Evolutionary conservation across 2,113 vertebrate species (phyloP).

Genomic region (Osmerus mordax): DNA sequence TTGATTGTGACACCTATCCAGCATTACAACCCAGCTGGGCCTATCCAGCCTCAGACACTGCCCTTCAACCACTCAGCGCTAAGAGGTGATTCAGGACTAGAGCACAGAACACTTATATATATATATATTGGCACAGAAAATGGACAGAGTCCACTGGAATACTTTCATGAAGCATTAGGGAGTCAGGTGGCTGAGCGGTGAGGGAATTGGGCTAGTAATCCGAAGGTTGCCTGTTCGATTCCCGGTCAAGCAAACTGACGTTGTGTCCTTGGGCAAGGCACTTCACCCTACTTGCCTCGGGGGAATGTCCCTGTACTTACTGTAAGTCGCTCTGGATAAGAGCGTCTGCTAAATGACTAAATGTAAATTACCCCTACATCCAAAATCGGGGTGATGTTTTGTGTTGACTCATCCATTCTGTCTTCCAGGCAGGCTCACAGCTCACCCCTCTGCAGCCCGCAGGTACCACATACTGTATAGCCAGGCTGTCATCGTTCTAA

Average conservation of each 20-base stretch:
- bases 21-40: slow-evolving; percentile 26
- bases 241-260: no score
- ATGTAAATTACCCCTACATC: not conserved
- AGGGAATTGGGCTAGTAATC: no score
- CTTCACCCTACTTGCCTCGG: no score
- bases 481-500: not conserved
- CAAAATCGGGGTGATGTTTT: not conserved
- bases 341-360: no score
- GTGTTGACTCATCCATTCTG: not conserved
- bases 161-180: not conserved
- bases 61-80: slow-evolving; percentile 28
- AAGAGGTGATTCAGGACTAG: slow-evolving; percentile 35
- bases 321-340: no score
- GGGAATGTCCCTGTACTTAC: no score
- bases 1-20: slow-evolving; percentile 9
- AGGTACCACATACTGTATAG: slow-evolving; percentile 47
- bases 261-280: no score
- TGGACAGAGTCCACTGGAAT: not conserved
- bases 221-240: no score
- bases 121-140: slow-evolving; percentile 40
- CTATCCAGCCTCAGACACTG: not conserved
- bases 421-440: slow-evolving; percentile 45
- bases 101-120: slow-evolving; percentile 18
- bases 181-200: no score
- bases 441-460: slow-evolving; percentile 17